A percentile compares a stretch with the other conserved stretches of the same genome.
These are phyloP conservation scores for Eueides isabella DNA, from an alignment of 1,140 invertebrate species.

Conservation along the genomic window DNA sequence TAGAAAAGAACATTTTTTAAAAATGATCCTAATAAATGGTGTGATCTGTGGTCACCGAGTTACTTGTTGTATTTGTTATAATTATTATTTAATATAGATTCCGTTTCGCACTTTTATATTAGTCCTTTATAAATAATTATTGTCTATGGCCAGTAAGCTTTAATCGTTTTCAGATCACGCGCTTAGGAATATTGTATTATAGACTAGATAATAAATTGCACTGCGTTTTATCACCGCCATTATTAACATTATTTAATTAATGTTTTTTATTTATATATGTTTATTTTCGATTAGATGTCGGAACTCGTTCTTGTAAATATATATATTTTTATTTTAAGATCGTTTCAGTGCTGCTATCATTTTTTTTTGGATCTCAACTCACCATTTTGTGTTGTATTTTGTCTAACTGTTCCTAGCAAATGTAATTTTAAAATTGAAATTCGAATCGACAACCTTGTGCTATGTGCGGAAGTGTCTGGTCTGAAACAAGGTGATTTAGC, in stretches of 20 bases:
- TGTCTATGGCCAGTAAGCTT: conserved; percentile 30
- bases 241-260: conserved; percentile 22
- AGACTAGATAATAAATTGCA: conserved; percentile 3
- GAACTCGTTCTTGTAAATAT: background rate
- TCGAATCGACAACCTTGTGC: background rate
- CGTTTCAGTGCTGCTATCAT: conserved; percentile 15
- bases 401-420: background rate
- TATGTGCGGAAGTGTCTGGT: too few relatives aligned
- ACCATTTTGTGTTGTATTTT: background rate
- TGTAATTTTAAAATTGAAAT: background rate
- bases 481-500: too few relatives aligned
- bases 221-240: conserved; percentile 26
- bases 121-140: conserved; percentile 13
- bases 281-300: conserved; percentile 12
- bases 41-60: too few relatives aligned
- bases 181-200: conserved; percentile 17
- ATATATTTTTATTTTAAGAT: background rate
- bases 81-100: too few relatives aligned
- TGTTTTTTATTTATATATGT: conserved; percentile 23
- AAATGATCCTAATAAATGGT: too few relatives aligned
- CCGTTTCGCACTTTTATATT: background rate
- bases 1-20: background rate
- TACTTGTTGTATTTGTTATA: too few relatives aligned
- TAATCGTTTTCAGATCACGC: conserved; percentile 28
- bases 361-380: background rate